A percentile compares a stretch with the other conserved stretches of the same genome.
phyloP scores from a whole-genome alignment of 2,797 vertebrate species.

The Rhabdomys pumilio region DNA sequence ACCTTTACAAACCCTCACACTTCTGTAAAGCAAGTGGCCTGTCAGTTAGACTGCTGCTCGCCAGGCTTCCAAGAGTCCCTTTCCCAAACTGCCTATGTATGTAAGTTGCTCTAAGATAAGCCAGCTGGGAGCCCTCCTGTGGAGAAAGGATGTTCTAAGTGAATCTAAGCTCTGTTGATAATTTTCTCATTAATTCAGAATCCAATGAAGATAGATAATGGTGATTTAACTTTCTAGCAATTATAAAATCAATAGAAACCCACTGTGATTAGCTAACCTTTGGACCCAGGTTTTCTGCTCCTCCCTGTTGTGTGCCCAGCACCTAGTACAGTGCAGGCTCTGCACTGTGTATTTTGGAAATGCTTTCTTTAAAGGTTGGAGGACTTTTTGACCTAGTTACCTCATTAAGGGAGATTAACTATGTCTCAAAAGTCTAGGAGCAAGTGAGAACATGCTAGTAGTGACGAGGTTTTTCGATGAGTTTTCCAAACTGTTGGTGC shows the following conservation, averaged over 20 bases:
- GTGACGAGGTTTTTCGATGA: constrained; percentile 58
- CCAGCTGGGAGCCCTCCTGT: neutral
- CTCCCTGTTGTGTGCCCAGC: neutral
- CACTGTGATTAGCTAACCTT: constrained; percentile 19
- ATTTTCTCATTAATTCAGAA: constrained; percentile 56
- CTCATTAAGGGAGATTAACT: constrained; percentile 54
- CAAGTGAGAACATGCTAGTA: constrained; percentile 42
- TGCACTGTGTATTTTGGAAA: constrained; percentile 22
- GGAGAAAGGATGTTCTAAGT: neutral
- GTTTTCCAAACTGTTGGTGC: neutral
- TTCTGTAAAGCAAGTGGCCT: constrained; percentile 1
- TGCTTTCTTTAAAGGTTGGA: constrained; percentile 60
- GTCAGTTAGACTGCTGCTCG: constrained; percentile 18
- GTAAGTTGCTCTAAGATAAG: neutral
- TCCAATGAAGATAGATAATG: constrained; percentile 39
- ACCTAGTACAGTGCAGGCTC: neutral
- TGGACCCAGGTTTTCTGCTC: constrained; percentile 18
- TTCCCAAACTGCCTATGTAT: neutral
- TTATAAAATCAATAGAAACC: constrained; percentile 15
- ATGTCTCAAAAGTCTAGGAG: neutral
- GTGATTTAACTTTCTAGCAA: constrained; percentile 3
- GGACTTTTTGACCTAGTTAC: constrained; percentile 54
- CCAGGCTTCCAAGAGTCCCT: neutral
- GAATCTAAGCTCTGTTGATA: constrained; percentile 52
- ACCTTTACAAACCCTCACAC: neutral